Percentiles rank a stretch among this genome's conserved stretches.
These are phyloP conservation scores for Drosophila differens DNA, from an alignment of 2,888 invertebrate species.

Conservation along the genomic window DNA sequence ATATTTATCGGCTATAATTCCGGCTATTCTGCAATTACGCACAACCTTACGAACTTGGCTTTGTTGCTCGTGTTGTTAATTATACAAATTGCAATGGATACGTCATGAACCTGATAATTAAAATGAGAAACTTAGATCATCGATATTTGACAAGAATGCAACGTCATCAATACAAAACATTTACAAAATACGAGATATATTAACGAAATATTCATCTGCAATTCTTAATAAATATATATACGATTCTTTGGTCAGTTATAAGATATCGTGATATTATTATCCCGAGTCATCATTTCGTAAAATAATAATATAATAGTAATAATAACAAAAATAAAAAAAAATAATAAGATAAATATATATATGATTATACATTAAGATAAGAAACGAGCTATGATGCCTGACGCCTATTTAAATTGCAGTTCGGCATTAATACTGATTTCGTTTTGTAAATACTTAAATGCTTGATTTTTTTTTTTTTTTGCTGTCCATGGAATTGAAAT, in stretches of 20 bases:
- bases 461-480: neutral
- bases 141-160: slow-evolving; percentile 17
- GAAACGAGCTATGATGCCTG: slow-evolving; percentile 23
- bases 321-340: neutral
- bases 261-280: neutral
- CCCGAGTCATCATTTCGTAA: neutral
- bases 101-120: slow-evolving; percentile 2
- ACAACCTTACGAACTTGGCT: slow-evolving; percentile 12
- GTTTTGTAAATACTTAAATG: slow-evolving; percentile 20
- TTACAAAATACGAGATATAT: slow-evolving; percentile 16
- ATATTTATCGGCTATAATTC: slow-evolving; percentile 13
- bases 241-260: neutral
- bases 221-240: slow-evolving; percentile 4
- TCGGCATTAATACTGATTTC: slow-evolving; percentile 10
- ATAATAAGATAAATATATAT: neutral
- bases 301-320: neutral
- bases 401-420: slow-evolving; percentile 21
- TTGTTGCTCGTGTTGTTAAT: slow-evolving; percentile 14
- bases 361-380: neutral
- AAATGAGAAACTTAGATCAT: slow-evolving; percentile 32
- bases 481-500: slow-evolving; percentile 50
- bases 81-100: neutral
- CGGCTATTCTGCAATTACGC: slow-evolving; percentile 27
- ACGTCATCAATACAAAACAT: slow-evolving; percentile 13
- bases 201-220: slow-evolving; percentile 2